Evolutionary conservation across 30 jellyfish, hydroid and myxozoan genomes (phyloP).

Genomic region (Hydractinia echinata): DNA sequence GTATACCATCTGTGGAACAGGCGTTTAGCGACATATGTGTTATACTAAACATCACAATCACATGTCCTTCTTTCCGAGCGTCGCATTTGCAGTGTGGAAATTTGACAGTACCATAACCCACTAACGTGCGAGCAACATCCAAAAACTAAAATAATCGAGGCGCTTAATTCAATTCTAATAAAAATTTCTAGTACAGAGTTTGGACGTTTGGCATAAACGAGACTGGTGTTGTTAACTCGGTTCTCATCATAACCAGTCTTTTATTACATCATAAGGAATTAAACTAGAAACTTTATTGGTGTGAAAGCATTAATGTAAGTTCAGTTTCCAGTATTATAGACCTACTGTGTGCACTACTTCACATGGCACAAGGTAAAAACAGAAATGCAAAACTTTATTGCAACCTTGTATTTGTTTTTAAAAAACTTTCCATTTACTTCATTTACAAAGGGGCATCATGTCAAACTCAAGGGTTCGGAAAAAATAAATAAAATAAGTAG

Average conservation of each 20-base stretch:
- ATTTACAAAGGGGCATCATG: too few relatives aligned
- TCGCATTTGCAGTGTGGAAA: constrained; percentile 92
- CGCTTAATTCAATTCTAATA: neutral
- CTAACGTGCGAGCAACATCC: constrained; percentile 70
- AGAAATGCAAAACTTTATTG: too few relatives aligned
- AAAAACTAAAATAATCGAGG: constrained; percentile 40
- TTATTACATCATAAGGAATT: neutral
- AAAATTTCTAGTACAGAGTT: too few relatives aligned
- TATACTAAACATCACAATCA: constrained; percentile 37
- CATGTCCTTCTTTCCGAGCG: constrained; percentile 86
- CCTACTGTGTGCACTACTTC: too few relatives aligned
- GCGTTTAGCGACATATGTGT: constrained; percentile 52
- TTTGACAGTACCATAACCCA: constrained; percentile 61
- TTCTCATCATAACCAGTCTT: neutral
- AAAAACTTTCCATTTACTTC: too few relatives aligned
- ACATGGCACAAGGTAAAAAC: too few relatives aligned
- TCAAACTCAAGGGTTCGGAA: too few relatives aligned
- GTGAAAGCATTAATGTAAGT: too few relatives aligned
- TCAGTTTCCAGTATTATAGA: too few relatives aligned
- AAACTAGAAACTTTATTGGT: too few relatives aligned
- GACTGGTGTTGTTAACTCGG: neutral
- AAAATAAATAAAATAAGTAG: too few relatives aligned
- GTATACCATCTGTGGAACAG: constrained; percentile 61
- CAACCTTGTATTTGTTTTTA: too few relatives aligned
- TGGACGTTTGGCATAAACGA: neutral